Conservation (phyloP, 2,888 invertebrate species). For the Drosophila conformis region DNA sequence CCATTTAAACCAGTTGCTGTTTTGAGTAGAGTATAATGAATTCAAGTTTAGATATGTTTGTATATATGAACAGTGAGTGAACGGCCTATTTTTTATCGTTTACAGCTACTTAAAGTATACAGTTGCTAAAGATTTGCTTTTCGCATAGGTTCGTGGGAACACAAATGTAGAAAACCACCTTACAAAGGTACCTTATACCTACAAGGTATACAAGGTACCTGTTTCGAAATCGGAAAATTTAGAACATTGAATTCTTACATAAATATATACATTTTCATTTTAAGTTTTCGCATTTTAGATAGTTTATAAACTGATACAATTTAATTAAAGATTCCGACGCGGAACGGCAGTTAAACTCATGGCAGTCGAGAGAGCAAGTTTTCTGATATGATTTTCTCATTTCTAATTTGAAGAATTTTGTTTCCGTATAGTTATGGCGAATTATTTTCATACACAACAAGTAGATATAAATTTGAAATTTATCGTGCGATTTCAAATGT, state of each 20-base stretch:
- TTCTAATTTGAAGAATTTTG: neutral
- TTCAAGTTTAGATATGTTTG: neutral
- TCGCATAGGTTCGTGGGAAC: neutral
- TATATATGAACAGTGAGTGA: neutral
- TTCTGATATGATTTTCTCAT: neutral
- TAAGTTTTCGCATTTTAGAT: neutral
- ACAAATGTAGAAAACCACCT: too few relatives aligned
- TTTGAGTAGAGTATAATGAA: neutral
- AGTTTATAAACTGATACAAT: neutral
- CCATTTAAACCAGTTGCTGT: neutral
- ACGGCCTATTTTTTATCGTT: neutral
- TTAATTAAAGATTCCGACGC: neutral
- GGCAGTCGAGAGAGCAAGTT: neutral
- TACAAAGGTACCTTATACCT: neutral
- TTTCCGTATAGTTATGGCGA: too few relatives aligned
- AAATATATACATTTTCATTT: too few relatives aligned
- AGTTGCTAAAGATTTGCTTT: neutral
- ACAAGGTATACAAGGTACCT: too few relatives aligned
- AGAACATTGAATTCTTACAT: neutral
- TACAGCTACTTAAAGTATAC: neutral
- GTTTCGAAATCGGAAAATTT: neutral
- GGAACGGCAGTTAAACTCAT: too few relatives aligned
- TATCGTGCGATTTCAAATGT: neutral
- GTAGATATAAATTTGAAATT: neutral
- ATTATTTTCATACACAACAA: too few relatives aligned